Conservation (phyloP, 2,113 vertebrate genomes). For the Xenus cinereus region DNA sequence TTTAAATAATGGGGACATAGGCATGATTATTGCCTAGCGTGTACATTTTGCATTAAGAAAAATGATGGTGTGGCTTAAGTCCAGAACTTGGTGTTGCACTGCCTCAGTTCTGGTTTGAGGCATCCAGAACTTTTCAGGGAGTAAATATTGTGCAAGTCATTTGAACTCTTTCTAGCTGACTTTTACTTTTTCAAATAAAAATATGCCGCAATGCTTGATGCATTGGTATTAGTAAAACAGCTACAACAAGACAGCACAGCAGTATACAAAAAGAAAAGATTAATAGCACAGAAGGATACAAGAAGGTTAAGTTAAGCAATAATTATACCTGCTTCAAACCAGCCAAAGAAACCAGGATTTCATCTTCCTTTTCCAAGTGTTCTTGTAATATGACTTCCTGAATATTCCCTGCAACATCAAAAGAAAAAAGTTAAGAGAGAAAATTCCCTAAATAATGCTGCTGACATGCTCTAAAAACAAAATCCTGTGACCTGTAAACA, state of each 20-base stretch:
- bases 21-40: neutral
- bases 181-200: neutral
- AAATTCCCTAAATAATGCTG: neutral
- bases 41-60: neutral
- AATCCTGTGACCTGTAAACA: neutral
- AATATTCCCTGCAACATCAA: constrained; percentile 86
- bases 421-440: neutral
- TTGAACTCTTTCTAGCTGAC: neutral
- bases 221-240: neutral
- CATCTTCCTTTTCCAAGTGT: constrained; percentile 92
- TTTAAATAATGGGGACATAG: neutral
- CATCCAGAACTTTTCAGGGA: neutral
- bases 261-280: neutral
- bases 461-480: neutral
- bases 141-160: neutral
- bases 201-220: neutral
- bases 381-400: constrained; percentile 96
- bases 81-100: neutral
- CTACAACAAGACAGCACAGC: neutral
- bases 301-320: neutral
- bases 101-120: neutral
- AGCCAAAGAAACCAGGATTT: constrained; percentile 94
- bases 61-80: neutral
- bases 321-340: constrained; percentile 91
- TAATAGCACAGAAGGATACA: neutral